phyloP scores from a whole-genome alignment of 2,797 vertebrate genomes.

The Zenarchopterus dispar region DNA sequence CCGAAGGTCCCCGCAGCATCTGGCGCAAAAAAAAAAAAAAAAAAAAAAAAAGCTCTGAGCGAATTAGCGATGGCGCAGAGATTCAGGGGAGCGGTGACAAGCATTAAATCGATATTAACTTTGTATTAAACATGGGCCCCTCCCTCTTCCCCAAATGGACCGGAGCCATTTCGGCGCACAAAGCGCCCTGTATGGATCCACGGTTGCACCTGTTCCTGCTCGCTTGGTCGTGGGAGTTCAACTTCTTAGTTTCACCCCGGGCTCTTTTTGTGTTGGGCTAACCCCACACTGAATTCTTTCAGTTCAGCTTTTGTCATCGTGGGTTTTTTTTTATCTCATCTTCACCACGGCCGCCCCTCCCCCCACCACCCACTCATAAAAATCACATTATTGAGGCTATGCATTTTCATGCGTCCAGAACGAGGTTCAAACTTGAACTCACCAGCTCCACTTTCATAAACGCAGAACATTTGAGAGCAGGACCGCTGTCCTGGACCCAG shows the following conservation, averaged over 20 bases:
- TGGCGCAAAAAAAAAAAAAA: conserved; percentile 65
- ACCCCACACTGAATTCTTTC: conserved; percentile 63
- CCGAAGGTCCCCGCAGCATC: conserved; percentile 64
- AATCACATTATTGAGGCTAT: conserved; percentile 26
- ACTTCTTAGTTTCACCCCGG: conserved; percentile 71
- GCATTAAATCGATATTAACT: conserved; percentile 91
- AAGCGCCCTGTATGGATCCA: conserved; percentile 80
- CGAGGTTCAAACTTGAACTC: conserved; percentile 9
- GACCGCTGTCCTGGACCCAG: conserved; percentile 27
- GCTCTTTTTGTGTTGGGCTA: conserved; percentile 53
- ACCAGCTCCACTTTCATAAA: conserved; percentile 19
- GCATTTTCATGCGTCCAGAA: conserved; percentile 15
- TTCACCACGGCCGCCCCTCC: not conserved
- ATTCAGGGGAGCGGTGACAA: conserved; percentile 82
- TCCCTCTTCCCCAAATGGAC: conserved; percentile 69
- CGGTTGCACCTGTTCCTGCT: conserved; percentile 83
- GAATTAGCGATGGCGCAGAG: conserved; percentile 79
- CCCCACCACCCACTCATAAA: conserved; percentile 33
- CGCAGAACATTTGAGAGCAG: conserved; percentile 9
- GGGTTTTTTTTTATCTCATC: conserved; percentile 48
- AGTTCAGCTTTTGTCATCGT: conserved; percentile 60
- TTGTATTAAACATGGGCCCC: conserved; percentile 85
- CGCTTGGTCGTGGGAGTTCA: conserved; percentile 69
- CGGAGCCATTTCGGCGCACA: conserved; percentile 75
- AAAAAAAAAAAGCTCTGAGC: conserved; percentile 68